Evolutionary conservation across 1,140 invertebrate species (phyloP), one percentile per base, ranked within the genome.

Genomic region (Eumaeus atala): DNA sequence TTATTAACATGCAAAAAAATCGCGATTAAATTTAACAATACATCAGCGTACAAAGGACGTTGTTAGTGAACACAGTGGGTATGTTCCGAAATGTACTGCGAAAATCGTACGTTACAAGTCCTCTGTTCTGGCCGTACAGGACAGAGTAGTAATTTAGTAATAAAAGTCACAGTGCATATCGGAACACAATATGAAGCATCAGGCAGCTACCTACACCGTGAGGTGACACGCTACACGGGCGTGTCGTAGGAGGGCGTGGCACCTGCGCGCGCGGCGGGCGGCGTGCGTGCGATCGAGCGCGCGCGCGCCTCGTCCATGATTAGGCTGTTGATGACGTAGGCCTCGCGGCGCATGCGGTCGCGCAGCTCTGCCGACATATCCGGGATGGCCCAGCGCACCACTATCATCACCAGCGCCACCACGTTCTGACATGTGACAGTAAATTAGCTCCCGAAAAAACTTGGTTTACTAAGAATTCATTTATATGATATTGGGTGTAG

Each of bases 271-370:
- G 49, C 56, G 48, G 47, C 51, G n/a, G 35, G 54, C 48, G 64
- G 65, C 12, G 64, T 54, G 38, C 62, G 61, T 11, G 58, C 64
- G 48, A 62, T 58, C 48, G 76, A 71, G 35, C 81, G 66, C 51
- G 67, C 69, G 42, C 78, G 74, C 44, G 79, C 82, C 75, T 80
- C 80, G 54, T 87, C 92, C 60, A 97, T 94, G 57, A 97, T 95
- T 66, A 97, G 93, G 80, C 96, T 95, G 87, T 96, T 97, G 53
- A 95, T 96, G 56, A 97, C 90, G 84, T 95, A 96, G 6, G 92
- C 91, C 86, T 97, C 96, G 59, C 95, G 90, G 21, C 95, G 89
- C 68, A 96, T 96, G 78, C 93, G 91, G 73, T 95, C 93, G 12
- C 90, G 88, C 44, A 97, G 88, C 56, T 92, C 89, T 17, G 90